Evolutionary conservation across 2,888 invertebrate species (phyloP).

Genomic region (Pristionchus maxplancki): DNA sequence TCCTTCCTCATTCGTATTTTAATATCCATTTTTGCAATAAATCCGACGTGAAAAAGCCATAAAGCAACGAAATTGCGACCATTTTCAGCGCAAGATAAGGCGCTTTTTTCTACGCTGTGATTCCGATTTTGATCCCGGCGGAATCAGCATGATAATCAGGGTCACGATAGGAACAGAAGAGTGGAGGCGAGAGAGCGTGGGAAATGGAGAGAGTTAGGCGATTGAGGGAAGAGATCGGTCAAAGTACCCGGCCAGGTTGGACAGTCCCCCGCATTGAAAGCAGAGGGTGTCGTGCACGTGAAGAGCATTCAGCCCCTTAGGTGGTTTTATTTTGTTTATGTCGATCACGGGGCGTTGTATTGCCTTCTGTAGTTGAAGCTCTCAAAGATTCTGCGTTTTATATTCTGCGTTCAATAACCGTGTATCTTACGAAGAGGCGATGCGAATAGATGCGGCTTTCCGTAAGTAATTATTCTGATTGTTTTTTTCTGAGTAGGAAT

Average conservation of each 20-base stretch:
- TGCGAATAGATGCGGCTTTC: too few relatives aligned
- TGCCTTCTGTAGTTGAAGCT: too few relatives aligned
- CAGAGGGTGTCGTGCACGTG: too few relatives aligned
- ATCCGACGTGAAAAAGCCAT: neutral
- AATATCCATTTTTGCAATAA: neutral
- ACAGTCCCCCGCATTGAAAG: neutral
- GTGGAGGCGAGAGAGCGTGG: neutral
- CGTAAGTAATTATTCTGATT: too few relatives aligned
- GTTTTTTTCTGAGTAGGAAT: too few relatives aligned
- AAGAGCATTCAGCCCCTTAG: too few relatives aligned
- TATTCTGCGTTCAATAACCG: too few relatives aligned
- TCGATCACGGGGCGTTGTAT: too few relatives aligned
- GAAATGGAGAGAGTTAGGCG: neutral
- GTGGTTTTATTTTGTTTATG: too few relatives aligned
- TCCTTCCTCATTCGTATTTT: neutral
- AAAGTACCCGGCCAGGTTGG: neutral
- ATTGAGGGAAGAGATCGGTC: neutral
- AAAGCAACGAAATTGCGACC: neutral
- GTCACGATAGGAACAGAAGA: neutral
- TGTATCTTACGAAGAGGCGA: too few relatives aligned
- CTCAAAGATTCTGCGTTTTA: too few relatives aligned
- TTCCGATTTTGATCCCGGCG: too few relatives aligned
- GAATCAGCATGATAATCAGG: neutral
- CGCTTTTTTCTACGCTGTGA: neutral
- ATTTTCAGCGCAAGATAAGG: neutral